A percentile compares a stretch with the other conserved stretches of the same genome.
These are phyloP conservation scores for Danio choprae DNA, from an alignment of 2,797 vertebrate genomes.

Conservation along the genomic window DNA sequence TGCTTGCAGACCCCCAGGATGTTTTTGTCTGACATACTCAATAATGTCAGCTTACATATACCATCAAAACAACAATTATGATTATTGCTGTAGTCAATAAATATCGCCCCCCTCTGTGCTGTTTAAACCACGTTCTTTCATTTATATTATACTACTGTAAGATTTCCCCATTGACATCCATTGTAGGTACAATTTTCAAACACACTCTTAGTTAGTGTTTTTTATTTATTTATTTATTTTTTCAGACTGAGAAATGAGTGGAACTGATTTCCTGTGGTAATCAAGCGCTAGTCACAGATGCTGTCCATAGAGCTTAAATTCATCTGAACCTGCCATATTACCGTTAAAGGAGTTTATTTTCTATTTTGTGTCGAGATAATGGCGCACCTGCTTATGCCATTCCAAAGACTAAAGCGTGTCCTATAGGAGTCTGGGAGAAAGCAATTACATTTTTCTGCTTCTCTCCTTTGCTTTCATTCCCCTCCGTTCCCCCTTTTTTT, in stretches of 20 bases:
- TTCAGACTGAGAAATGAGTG: not conserved
- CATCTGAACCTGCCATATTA: not conserved
- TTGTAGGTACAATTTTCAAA: not conserved
- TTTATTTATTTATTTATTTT: not conserved
- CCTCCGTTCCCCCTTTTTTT: not conserved
- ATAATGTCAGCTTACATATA: no score
- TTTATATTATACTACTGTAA: not conserved
- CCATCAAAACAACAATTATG: no score
- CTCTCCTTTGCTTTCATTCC: constrained; percentile 35
- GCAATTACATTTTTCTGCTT: constrained; percentile 59
- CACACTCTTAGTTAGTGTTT: not conserved
- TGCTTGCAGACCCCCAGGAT: no score
- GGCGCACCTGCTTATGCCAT: constrained; percentile 2
- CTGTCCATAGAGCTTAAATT: constrained; percentile 1
- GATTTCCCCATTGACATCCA: not conserved
- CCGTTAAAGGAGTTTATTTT: constrained; percentile 19
- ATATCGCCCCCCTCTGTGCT: not conserved
- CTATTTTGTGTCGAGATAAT: constrained; percentile 29
- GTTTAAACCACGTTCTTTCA: not conserved
- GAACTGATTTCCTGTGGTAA: not conserved
- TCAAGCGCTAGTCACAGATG: constrained; percentile 19
- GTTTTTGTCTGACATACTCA: no score
- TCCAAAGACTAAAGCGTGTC: not conserved
- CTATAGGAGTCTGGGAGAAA: constrained; percentile 48
- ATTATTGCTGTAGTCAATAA: no score